Conservation (phyloP, 1,140 invertebrate species). For the Coptotermes formosanus region DNA sequence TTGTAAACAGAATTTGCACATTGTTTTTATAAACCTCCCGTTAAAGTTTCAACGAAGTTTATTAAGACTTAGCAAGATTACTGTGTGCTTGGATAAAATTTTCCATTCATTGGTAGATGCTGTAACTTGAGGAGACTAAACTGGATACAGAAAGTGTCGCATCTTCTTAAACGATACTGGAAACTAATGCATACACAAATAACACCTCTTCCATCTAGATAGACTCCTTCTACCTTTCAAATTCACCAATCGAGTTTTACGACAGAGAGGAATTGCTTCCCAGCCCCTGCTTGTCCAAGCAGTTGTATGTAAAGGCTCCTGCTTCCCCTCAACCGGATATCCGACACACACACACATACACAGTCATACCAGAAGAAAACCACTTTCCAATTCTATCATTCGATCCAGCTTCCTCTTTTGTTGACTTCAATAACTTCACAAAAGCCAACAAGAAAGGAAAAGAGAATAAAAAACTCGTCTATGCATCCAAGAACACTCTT, state of each 20-base stretch:
- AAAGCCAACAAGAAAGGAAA: background rate
- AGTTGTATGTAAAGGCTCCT: background rate
- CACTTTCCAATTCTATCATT: constrained; percentile 5
- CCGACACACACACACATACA: background rate
- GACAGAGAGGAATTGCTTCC: background rate
- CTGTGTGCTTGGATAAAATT: too few species aligned
- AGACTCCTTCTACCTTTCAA: background rate
- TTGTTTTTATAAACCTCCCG: too few species aligned
- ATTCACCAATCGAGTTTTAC: background rate
- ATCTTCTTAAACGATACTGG: too few species aligned
- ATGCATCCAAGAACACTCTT: too few species aligned
- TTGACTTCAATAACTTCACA: constrained; percentile 1
- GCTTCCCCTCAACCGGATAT: background rate
- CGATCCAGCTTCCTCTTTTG: background rate
- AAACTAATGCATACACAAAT: background rate
- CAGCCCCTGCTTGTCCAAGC: background rate
- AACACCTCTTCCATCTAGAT: background rate
- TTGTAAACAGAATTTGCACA: too few species aligned
- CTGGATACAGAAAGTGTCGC: too few species aligned
- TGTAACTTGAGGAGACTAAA: too few species aligned
- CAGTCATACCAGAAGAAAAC: background rate
- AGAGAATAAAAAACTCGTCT: background rate
- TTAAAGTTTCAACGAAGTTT: too few species aligned
- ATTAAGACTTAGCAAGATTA: too few species aligned
- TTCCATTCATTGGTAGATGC: too few species aligned